Base-by-base conservation (phyloP, 2,888 invertebrate genomes). In the Drosophila atripex region DNA sequence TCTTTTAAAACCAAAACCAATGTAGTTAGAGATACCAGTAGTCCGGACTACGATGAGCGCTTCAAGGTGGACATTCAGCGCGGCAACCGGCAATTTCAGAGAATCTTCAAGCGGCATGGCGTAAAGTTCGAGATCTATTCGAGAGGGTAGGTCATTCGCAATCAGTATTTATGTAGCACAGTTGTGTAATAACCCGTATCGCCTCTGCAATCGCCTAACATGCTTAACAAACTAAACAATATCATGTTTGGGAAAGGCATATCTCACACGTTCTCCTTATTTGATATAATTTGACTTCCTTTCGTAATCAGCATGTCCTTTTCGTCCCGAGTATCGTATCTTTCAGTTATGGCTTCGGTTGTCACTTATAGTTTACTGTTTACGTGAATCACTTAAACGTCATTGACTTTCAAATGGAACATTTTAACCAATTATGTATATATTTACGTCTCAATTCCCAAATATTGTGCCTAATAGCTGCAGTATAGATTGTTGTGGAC, bases 81-180 rank as follows among this genome's bases (percentile, higher is more conserved):
- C 43, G 94, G 94, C 71, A 94, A 95, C 1, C 93, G 98, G 57
- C 94, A 95, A 16, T 97, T 98, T 86, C 95, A 95, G 75, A 92
- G 99, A 51, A 94, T 97, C 30, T 96, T 99, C 90, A 98, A 98
- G 90, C 93, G 98, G 47, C 97, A 98, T 83, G 94, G 94, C 1
- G 92, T 99, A 72, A 99, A 99, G 90, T 94, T 97, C 58, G 98
- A 99, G 92, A 94, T 99, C 9, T 98, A 94, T 93, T 95, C 97
- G 0, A 96, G 96, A 93, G 98, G 98, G 98, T 98, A 92, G 94
- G 94, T 84, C 28, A 0, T 0, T 14, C n/a, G 7, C n/a, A 3
- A 28, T 12, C 0, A 7, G 8, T 18, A 30, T 3, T 43, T 18
- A n/a, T 0, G 32, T 53, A 14, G 63, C 56, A 45, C 52, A 45